A percentile compares a stretch with the other conserved stretches of the same genome.
These are phyloP conservation scores for Erethizon dorsatum DNA, from an alignment of 2,797 vertebrate species.

Conservation along the genomic window DNA sequence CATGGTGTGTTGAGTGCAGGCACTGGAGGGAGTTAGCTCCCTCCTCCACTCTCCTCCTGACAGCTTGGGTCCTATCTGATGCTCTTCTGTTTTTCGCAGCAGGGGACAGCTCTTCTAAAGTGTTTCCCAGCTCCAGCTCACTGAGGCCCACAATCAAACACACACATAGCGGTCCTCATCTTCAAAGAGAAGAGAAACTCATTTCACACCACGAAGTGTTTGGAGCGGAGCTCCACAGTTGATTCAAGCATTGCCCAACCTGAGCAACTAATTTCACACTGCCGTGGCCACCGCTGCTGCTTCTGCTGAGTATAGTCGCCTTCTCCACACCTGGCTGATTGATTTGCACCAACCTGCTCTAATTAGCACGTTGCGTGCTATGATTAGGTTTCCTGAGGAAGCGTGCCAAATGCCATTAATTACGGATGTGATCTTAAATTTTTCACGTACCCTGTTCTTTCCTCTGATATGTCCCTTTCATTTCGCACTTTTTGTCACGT, in stretches of 20 bases:
- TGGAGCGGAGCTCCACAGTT: neutral
- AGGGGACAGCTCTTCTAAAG: neutral
- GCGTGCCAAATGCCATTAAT: slow-evolving; percentile 90
- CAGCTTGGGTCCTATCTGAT: neutral
- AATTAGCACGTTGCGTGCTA: slow-evolving; percentile 90
- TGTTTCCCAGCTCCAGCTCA: neutral
- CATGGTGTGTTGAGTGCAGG: fast-evolving
- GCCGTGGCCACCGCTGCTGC: neutral
- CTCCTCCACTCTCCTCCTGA: neutral
- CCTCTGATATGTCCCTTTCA: slow-evolving; percentile 87
- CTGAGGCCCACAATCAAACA: neutral
- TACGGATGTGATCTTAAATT: slow-evolving; percentile 91
- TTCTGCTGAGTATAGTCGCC: slow-evolving; percentile 73
- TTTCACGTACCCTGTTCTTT: slow-evolving; percentile 90
- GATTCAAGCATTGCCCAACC: slow-evolving; percentile 60
- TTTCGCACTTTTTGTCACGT: slow-evolving; percentile 88
- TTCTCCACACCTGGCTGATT: slow-evolving; percentile 87
- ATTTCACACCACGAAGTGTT: neutral
- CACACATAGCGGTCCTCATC: neutral
- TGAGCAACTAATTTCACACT: neutral
- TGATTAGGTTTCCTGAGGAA: slow-evolving; percentile 90
- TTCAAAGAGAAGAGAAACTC: neutral
- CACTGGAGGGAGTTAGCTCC: too few species aligned
- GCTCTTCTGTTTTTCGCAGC: neutral
- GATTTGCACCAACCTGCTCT: slow-evolving; percentile 88